These are phyloP conservation scores for Pheosia gnoma DNA, from an alignment of 2,888 invertebrate species.

Conservation along the genomic window DNA sequence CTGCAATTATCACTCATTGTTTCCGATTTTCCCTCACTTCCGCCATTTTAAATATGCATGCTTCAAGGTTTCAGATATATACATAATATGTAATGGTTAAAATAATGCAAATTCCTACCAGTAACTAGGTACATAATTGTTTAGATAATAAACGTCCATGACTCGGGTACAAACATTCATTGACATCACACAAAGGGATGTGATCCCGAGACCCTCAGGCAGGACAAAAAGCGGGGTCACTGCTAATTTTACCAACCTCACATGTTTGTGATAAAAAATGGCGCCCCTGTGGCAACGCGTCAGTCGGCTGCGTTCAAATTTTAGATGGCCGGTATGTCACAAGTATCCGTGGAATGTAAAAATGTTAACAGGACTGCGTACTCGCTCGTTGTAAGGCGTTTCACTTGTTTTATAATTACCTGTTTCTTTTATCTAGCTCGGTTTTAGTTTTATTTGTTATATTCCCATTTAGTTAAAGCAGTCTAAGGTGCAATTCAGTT, in stretches of 20 bases:
- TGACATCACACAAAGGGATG: too few species aligned
- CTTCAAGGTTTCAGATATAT: conserved; percentile 14
- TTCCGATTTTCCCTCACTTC: conserved; percentile 21
- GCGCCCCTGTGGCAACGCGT: conserved; percentile 53
- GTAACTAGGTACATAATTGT: too few species aligned
- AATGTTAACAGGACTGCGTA: background rate
- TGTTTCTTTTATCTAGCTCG: too few species aligned
- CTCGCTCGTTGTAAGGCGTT: background rate
- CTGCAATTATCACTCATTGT: conserved; percentile 9
- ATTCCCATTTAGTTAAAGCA: too few species aligned
- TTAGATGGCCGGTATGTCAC: too few species aligned
- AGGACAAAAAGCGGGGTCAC: background rate
- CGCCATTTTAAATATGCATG: conserved; percentile 16
- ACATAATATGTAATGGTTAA: background rate
- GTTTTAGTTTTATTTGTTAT: too few species aligned
- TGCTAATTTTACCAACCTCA: conserved; percentile 7
- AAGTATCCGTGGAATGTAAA: background rate
- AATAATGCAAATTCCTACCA: background rate
- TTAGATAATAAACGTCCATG: too few species aligned
- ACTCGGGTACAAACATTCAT: too few species aligned
- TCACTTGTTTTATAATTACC: too few species aligned
- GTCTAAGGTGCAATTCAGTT: too few species aligned
- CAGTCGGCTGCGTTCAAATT: conserved; percentile 24
- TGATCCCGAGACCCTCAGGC: too few species aligned
- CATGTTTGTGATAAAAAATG: conserved; percentile 44